Evolutionary conservation across 2,888 invertebrate species (phyloP).

Genomic region (Athalia circularis): DNA sequence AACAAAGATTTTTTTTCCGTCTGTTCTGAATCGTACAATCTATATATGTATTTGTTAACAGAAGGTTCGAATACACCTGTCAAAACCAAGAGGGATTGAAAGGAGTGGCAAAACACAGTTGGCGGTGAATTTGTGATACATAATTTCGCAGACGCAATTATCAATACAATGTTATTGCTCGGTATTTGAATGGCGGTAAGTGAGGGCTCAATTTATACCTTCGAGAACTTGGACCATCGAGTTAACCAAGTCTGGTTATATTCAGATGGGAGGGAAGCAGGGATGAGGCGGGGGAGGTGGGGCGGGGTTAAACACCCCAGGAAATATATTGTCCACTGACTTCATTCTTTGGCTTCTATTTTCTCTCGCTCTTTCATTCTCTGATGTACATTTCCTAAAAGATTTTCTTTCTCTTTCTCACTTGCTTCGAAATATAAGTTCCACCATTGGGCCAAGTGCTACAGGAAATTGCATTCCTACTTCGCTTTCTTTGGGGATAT

Average conservation of each 20-base stretch:
- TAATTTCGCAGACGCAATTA: constrained; percentile 3
- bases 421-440: no score
- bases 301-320: constrained; percentile 14
- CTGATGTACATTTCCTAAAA: background rate
- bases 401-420: background rate
- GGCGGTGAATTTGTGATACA: no score
- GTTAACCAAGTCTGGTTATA: constrained; percentile 31
- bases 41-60: no score
- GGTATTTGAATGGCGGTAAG: background rate
- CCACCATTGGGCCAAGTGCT: constrained; percentile 42
- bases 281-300: no score
- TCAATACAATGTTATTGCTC: constrained; percentile 25
- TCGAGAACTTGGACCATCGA: constrained; percentile 20
- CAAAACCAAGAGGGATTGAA: no score
- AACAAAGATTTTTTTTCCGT: no score
- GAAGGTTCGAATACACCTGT: no score
- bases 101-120: no score
- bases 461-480: constrained; percentile 56
- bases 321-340: constrained; percentile 17
- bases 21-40: no score
- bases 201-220: no score
- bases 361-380: background rate
- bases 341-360: background rate
- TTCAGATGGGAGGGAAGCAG: background rate
- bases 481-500: constrained; percentile 53